A percentile compares a stretch with the other conserved stretches of the same genome.
These are phyloP conservation scores for Tamandua tetradactyla DNA, from an alignment of 2,797 vertebrate genomes.

Conservation along the genomic window DNA sequence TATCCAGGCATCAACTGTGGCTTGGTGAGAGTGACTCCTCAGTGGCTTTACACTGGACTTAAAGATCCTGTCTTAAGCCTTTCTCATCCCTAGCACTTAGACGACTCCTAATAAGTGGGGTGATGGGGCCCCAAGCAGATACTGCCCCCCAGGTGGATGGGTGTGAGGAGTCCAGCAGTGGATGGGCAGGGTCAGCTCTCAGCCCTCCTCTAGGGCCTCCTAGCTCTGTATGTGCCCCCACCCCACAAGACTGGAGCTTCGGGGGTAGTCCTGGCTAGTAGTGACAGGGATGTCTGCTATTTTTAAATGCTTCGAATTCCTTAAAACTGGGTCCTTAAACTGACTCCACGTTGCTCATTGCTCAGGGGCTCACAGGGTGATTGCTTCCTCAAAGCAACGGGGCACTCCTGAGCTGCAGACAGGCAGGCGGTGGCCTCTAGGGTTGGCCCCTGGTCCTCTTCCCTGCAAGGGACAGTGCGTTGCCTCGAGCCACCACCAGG, in stretches of 20 bases:
- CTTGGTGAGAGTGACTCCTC: neutral
- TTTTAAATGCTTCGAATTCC: neutral
- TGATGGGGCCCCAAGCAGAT: too few species aligned
- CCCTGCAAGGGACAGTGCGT: too few species aligned
- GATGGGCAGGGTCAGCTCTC: too few species aligned
- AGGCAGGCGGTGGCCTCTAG: too few species aligned
- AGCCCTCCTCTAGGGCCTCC: too few species aligned
- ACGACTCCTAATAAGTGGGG: neutral
- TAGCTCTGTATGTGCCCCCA: neutral
- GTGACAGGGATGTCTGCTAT: neutral
- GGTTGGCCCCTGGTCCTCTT: neutral
- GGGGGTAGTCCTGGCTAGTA: neutral
- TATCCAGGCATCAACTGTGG: neutral
- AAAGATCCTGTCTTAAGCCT: neutral
- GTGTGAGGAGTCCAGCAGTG: too few species aligned
- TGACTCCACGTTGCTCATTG: neutral
- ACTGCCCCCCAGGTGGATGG: too few species aligned
- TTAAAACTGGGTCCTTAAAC: neutral
- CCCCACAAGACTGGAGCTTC: neutral
- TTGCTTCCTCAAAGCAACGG: neutral
- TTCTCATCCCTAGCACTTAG: neutral
- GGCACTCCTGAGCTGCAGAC: neutral
- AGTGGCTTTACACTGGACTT: neutral
- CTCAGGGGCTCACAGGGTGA: neutral
- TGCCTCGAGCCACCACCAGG: neutral